Percentiles rank a stretch among this genome's conserved stretches.
Conservation (phyloP, 2,113 vertebrate species). For the Nerophis lumbriciformis region DNA sequence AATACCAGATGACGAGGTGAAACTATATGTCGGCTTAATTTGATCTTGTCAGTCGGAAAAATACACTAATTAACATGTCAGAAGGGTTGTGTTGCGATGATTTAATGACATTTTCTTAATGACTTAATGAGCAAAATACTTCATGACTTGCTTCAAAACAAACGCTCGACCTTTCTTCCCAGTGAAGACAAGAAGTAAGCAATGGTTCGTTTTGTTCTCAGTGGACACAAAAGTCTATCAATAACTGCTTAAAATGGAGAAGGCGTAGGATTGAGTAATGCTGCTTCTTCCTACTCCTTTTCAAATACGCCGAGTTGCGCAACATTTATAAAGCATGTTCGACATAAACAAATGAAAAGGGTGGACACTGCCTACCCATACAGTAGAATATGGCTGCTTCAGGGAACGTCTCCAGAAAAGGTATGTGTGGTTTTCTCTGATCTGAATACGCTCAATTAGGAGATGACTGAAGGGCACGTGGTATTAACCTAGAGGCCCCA, state of each 20-base stretch:
- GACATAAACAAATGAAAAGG: no score
- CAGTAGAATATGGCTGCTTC: neutral
- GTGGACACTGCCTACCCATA: neutral
- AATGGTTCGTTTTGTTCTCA: neutral
- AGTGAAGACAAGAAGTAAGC: neutral
- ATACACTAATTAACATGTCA: neutral
- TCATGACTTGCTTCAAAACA: neutral
- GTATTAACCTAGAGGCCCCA: conserved; percentile 52
- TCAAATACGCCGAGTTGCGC: no score
- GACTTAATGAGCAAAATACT: neutral
- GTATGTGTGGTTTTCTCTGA: conserved; percentile 22
- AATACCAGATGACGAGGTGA: neutral
- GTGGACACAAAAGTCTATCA: neutral
- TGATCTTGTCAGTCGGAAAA: neutral
- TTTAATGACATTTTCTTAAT: neutral
- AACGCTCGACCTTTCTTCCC: neutral
- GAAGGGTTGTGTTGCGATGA: neutral
- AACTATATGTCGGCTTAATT: neutral
- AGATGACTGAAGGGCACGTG: conserved; percentile 42
- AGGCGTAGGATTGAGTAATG: neutral
- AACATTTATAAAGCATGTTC: no score
- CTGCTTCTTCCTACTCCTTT: neutral
- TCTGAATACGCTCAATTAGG: conserved; percentile 45
- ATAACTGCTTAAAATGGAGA: neutral
- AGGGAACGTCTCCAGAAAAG: conserved; percentile 34